Evolutionary conservation across 30 jellyfish, hydroid and myxozoan species (phyloP).

Genomic region (Clytia hemisphaerica): DNA sequence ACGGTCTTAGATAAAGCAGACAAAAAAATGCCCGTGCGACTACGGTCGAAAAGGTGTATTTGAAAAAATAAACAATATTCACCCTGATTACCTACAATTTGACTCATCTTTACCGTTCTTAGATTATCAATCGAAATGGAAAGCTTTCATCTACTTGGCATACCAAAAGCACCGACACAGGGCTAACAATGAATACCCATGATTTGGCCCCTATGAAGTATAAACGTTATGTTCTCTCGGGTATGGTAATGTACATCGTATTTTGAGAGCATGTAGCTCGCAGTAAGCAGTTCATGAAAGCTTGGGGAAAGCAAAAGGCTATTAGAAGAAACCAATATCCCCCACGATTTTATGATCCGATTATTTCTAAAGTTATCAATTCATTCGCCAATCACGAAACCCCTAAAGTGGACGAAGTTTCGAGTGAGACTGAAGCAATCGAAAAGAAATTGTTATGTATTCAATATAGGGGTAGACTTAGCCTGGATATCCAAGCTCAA

Average conservation of each 20-base stretch:
- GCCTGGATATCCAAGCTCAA: too few species aligned
- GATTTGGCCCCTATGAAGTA: conserved; percentile 12
- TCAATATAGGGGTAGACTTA: conserved; percentile 16
- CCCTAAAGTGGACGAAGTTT: neutral
- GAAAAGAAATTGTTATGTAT: conserved; percentile 12
- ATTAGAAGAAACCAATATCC: conserved; percentile 11
- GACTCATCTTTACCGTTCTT: conserved; percentile 10
- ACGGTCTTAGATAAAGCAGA: too few species aligned
- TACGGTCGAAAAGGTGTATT: too few species aligned
- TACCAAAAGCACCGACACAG: conserved; percentile 9
- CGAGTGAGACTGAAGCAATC: conserved; percentile 1
- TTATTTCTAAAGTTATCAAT: neutral
- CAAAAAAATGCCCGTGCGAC: too few species aligned
- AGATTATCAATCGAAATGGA: conserved; percentile 2
- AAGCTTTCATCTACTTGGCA: conserved; percentile 13
- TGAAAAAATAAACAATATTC: conserved; percentile 7
- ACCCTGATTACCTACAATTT: conserved; percentile 11
- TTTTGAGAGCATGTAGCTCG: conserved; percentile 8
- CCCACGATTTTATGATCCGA: conserved; percentile 14
- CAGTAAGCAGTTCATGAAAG: neutral
- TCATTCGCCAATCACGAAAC: neutral
- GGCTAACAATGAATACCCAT: too few species aligned
- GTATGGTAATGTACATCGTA: too few species aligned
- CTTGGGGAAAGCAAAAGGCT: conserved; percentile 9
- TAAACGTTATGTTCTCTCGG: conserved; percentile 14